Conservation (phyloP, 2,113 vertebrate species). For the Pandion haliaetus region DNA sequence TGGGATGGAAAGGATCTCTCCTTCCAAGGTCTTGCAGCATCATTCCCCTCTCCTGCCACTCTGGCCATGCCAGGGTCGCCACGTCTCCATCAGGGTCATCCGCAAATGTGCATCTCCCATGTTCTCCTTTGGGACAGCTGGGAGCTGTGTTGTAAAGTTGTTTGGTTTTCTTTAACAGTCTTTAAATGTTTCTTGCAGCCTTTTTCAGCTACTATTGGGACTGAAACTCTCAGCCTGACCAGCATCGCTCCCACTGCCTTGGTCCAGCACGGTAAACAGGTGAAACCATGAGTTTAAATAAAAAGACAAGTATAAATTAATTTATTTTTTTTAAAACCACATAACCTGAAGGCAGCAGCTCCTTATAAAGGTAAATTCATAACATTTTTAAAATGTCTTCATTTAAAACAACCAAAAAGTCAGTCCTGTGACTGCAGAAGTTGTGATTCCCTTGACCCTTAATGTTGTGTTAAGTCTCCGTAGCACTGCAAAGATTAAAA, state of each 20-base stretch:
- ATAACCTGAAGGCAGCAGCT: conserved; percentile 18
- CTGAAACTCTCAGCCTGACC: background rate
- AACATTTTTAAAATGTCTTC: conserved; percentile 29
- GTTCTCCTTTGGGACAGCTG: background rate
- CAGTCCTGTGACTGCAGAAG: background rate
- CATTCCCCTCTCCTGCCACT: background rate
- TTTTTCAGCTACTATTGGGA: fast-evolving
- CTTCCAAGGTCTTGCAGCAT: background rate
- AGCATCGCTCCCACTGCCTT: fast-evolving
- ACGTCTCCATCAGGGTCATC: background rate
- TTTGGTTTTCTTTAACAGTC: background rate
- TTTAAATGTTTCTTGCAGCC: background rate
- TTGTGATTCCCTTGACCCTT: fast-evolving
- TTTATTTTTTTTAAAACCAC: background rate
- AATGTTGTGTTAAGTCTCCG: background rate
- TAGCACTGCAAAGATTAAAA: background rate
- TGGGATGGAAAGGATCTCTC: background rate
- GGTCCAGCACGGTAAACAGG: background rate
- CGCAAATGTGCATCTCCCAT: fast-evolving
- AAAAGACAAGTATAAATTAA: background rate
- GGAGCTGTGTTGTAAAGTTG: fast-evolving
- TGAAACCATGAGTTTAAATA: background rate
- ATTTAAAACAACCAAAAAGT: background rate
- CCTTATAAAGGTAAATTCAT: conserved; percentile 21
- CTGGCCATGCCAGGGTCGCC: fast-evolving